Base-by-base conservation (phyloP, 2,888 invertebrate species). In the Caenorhabditis afra region DNA sequence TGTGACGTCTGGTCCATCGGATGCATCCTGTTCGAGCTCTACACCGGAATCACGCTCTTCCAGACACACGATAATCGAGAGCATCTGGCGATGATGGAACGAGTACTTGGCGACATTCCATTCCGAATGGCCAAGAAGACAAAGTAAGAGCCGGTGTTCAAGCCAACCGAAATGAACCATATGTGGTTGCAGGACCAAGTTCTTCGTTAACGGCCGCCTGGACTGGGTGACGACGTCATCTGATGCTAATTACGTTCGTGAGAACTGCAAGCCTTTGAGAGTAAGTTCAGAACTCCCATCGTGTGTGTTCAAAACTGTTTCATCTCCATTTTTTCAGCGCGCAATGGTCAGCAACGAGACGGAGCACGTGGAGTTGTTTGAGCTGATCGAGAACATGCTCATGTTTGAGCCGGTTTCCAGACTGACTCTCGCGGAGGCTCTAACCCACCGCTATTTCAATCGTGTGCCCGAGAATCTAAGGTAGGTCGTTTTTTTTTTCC, bases 1-100 rank as follows among this genome's bases (percentile, higher is more conserved):
- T 99, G 99, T 92, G 99, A 99, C 92, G 97, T 99, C 76, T 99
- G 99, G 99, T 97, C 97, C 61, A 95, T 99, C 91, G 99, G 99
- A 18, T 99, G 99, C 92, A 99, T 99, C 89, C 94, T 99, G 92
- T 99, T 99, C 92, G 99, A 99, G 93, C 93, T 99, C 89, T 97
- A 98, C 92, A 94, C 97, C 66, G 88, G 88, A 39, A 76, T 79
- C n/a, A 88, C 88, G 3, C 93, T 99, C 86, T 99, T 99, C 93
- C 90, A 99, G 94, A 99, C 99, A 45, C 99, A 99, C 92, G 98
- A 99, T 92, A 99, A 99, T 93, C 94, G 96, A 85, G 99, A 99
- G 91, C 99, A 99, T 93, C 93, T 99, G 91, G 99, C 99, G 86
- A 99, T 99, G 98, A 99, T 99, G 99, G 97, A 99, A 92, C 93